These are phyloP conservation scores for Oreochromis mossambicus DNA, from an alignment of 2,797 vertebrate species.

Conservation along the genomic window DNA sequence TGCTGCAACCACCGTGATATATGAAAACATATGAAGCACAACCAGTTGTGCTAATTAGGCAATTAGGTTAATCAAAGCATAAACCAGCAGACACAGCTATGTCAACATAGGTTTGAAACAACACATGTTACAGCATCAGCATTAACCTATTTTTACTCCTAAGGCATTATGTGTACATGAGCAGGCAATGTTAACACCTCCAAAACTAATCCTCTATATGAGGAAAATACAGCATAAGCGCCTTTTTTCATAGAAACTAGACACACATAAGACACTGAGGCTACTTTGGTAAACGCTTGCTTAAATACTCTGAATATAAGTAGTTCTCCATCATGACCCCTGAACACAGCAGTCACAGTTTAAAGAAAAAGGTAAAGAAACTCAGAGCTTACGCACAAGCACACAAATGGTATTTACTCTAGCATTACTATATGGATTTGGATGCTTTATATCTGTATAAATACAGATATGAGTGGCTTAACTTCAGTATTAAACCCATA, in stretches of 20 bases:
- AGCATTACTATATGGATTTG: not conserved
- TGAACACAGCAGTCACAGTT: not conserved
- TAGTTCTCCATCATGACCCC: not conserved
- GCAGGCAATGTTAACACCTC: not conserved
- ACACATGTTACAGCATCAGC: not conserved
- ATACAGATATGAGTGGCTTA: not conserved
- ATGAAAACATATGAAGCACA: constrained; percentile 26
- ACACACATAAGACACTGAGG: not conserved
- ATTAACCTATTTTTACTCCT: not conserved
- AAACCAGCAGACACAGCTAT: constrained; percentile 25
- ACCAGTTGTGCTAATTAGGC: constrained; percentile 21
- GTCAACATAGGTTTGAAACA: constrained; percentile 9
- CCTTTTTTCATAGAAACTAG: not conserved
- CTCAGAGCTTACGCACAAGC: not conserved
- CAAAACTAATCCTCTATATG: not conserved
- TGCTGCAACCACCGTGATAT: constrained; percentile 2
- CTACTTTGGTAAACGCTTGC: not conserved
- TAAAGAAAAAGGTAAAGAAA: not conserved
- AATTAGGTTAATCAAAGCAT: constrained; percentile 43
- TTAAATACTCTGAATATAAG: not conserved
- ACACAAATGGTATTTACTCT: not conserved
- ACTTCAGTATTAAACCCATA: not conserved
- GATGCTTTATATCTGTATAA: not conserved
- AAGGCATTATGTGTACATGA: not conserved
- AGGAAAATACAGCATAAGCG: not conserved